phyloP scores from a whole-genome alignment of 1,140 invertebrate genomes.

The Leptinotarsa texana region DNA sequence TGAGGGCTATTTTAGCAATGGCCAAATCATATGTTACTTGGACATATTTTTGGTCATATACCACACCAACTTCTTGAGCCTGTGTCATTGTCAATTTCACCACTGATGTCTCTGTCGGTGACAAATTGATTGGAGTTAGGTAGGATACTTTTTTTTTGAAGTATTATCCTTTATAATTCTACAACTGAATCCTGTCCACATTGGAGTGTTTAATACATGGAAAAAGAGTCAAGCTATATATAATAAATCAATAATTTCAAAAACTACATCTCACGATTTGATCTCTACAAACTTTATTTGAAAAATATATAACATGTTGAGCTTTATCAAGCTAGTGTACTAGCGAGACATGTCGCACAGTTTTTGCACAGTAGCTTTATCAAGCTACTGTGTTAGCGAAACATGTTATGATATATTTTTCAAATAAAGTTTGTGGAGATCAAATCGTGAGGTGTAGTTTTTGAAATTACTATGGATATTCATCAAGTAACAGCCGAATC shows the following conservation, averaged over 20 bases:
- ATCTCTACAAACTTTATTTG: no score
- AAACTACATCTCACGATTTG: no score
- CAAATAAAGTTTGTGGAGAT: no score
- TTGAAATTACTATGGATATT: no score
- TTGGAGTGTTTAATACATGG: conserved; percentile 20
- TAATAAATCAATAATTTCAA: background rate
- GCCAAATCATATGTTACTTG: background rate
- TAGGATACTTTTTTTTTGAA: conserved; percentile 28
- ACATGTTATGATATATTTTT: no score
- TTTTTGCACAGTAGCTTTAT: no score
- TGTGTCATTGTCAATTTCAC: conserved; percentile 2
- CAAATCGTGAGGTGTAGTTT: no score
- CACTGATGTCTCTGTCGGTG: conserved; percentile 5
- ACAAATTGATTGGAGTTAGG: background rate
- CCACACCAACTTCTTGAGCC: background rate
- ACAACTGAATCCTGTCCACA: conserved; percentile 8
- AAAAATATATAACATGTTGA: no score
- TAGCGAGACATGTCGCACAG: no score
- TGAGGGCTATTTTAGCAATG: background rate
- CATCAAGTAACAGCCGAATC: no score
- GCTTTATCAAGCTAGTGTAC: no score
- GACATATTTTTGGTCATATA: conserved; percentile 11
- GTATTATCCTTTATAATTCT: conserved; percentile 23
- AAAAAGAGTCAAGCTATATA: conserved; percentile 26
- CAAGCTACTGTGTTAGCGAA: no score